Percentiles rank a stretch among this genome's conserved stretches.
These are phyloP conservation scores for Microtus agrestis DNA, from an alignment of 2,797 vertebrate genomes.

Conservation along the genomic window DNA sequence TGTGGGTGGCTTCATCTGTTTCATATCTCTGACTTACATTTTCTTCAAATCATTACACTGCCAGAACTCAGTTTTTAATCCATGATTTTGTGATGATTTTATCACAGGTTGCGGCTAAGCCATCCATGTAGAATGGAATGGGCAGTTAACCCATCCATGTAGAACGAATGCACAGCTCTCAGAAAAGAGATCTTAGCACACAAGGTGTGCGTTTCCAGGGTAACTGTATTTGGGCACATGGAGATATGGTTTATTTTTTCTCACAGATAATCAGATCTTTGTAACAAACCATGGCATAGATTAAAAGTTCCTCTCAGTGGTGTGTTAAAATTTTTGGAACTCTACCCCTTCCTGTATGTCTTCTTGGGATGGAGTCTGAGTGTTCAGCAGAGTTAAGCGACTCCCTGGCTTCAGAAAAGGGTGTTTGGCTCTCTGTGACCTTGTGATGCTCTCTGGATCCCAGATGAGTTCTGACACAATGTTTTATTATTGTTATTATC, in stretches of 20 bases:
- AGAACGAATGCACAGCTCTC: not conserved
- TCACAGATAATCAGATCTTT: conserved; percentile 39
- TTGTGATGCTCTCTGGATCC: not conserved
- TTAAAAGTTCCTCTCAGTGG: not conserved
- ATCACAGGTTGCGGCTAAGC: not conserved
- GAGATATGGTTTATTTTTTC: conserved; percentile 44
- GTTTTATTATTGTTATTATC: not conserved
- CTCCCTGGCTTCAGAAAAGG: not conserved
- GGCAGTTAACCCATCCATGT: not conserved
- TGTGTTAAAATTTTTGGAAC: conserved; percentile 41
- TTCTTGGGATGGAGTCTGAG: not conserved
- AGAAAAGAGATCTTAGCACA: not conserved
- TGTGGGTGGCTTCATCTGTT: conserved; percentile 8
- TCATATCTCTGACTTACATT: conserved; percentile 39
- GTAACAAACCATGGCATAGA: not conserved
- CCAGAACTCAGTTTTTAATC: conserved; percentile 46
- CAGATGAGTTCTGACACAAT: not conserved
- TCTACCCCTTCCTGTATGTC: not conserved
- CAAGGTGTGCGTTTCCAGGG: not conserved
- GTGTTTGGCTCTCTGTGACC: not conserved
- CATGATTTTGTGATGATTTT: not conserved
- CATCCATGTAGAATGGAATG: not conserved
- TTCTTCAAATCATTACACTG: conserved; percentile 24
- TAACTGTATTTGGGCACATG: not conserved
- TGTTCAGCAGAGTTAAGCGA: not conserved